Percentiles rank a stretch among this genome's conserved stretches.
These are phyloP conservation scores for Drosophila pachea DNA, from an alignment of 1,140 invertebrate species.

Conservation along the genomic window DNA sequence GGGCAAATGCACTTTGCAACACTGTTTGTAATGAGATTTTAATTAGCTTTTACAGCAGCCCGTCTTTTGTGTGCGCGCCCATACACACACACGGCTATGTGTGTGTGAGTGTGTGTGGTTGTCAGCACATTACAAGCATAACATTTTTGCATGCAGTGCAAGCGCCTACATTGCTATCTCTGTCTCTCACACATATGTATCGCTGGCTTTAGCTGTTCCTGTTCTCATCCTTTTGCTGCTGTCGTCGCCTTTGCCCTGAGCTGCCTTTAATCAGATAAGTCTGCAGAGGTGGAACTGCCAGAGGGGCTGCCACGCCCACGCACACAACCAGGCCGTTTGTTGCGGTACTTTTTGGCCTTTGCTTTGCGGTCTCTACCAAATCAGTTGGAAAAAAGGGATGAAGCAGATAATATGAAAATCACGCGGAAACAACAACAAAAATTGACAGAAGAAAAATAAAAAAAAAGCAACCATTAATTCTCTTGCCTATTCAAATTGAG, in stretches of 20 bases:
- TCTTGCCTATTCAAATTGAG: not conserved
- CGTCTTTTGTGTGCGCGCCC: not conserved
- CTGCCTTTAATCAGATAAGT: slow-evolving; percentile 42
- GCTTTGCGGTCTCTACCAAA: slow-evolving; percentile 16
- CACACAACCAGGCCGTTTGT: slow-evolving; percentile 8
- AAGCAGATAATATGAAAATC: slow-evolving; percentile 1
- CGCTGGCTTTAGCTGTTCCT: not conserved
- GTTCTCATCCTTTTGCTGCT: slow-evolving; percentile 18
- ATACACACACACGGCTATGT: not conserved
- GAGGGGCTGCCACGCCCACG: slow-evolving; percentile 23
- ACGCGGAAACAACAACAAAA: slow-evolving; percentile 2
- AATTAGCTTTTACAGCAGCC: slow-evolving; percentile 41
- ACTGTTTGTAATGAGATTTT: slow-evolving; percentile 44
- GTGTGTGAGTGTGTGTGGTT: slow-evolving; percentile 6
- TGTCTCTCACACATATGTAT: not conserved
- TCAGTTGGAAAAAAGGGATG: slow-evolving; percentile 14
- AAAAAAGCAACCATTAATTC: too few species aligned
- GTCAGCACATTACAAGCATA: slow-evolving; percentile 28
- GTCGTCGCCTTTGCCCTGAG: slow-evolving; percentile 34
- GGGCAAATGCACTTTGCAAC: slow-evolving; percentile 25
- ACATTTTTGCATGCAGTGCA: slow-evolving; percentile 13
- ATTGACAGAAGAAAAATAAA: not conserved
- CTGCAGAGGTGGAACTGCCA: slow-evolving; percentile 24
- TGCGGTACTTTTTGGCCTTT: slow-evolving; percentile 8
- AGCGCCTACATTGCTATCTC: not conserved